Evolutionary conservation across 2,113 vertebrate genomes (phyloP).

Genomic region (Paraplagusia blochii): DNA sequence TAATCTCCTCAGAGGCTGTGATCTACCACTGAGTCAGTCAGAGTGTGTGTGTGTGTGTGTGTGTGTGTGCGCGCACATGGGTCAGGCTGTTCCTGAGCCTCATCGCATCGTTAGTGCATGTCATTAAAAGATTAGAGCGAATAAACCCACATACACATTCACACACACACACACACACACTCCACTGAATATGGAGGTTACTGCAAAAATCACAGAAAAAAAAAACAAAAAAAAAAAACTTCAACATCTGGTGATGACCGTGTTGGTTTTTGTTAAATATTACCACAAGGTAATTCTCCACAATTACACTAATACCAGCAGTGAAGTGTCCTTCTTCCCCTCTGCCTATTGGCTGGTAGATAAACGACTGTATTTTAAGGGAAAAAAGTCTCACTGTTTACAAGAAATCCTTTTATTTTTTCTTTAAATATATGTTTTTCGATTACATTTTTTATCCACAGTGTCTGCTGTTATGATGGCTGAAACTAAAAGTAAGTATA

Average conservation of each 20-base stretch:
- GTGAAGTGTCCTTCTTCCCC: too few species aligned
- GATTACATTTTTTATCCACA: too few species aligned
- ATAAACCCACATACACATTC: constrained; percentile 55
- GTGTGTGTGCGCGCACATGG: constrained; percentile 16
- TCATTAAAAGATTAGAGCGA: constrained; percentile 75
- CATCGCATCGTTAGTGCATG: constrained; percentile 63
- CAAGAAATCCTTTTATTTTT: too few species aligned
- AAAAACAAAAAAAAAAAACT: constrained; percentile 31
- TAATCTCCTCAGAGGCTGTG: constrained; percentile 61
- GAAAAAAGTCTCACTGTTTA: too few species aligned
- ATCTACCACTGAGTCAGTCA: constrained; percentile 46
- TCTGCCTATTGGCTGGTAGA: too few species aligned
- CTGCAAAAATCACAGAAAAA: constrained; percentile 35
- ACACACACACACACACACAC: constrained; percentile 31
- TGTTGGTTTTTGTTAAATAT: constrained; percentile 22
- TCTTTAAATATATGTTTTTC: too few species aligned
- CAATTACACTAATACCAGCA: not conserved
- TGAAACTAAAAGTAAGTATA: too few species aligned
- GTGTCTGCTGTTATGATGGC: too few species aligned
- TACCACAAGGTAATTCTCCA: constrained; percentile 42
- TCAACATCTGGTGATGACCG: constrained; percentile 33
- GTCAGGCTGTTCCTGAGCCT: constrained; percentile 56
- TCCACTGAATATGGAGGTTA: constrained; percentile 8
- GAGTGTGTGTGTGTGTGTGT: constrained; percentile 7
- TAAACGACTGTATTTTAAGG: too few species aligned